These are phyloP conservation scores for Muntiacus muntjak DNA, from an alignment of 2,113 vertebrate genomes.

Conservation along the genomic window DNA sequence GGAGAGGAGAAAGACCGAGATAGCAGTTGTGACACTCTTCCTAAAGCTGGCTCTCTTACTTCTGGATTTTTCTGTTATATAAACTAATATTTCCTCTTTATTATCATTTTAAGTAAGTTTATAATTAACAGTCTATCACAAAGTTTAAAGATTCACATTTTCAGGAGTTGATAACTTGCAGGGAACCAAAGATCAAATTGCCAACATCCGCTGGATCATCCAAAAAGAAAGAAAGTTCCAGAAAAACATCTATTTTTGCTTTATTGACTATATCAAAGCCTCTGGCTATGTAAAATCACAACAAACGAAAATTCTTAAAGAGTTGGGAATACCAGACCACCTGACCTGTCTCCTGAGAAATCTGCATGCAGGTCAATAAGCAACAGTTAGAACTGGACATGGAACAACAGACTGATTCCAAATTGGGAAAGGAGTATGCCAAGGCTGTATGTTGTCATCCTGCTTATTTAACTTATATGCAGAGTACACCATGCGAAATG, in stretches of 20 bases:
- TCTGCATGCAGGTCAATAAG: background rate
- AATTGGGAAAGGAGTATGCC: background rate
- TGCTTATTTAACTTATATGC: background rate
- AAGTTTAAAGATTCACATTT: background rate
- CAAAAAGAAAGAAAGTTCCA: background rate
- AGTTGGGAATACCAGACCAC: background rate
- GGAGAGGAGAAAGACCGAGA: accelerated
- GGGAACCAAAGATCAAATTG: background rate
- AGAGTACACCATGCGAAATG: background rate
- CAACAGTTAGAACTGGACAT: background rate
- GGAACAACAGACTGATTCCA: background rate
- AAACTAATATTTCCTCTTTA: background rate
- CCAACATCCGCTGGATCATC: background rate
- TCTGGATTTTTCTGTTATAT: background rate
- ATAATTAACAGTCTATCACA: background rate
- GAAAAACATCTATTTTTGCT: background rate
- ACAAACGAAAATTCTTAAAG: background rate
- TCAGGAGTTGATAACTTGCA: background rate
- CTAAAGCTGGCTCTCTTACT: background rate
- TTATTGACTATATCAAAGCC: background rate
- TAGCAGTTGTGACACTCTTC: background rate
- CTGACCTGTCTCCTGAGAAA: background rate
- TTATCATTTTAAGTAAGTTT: background rate
- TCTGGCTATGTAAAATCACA: background rate
- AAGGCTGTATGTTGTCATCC: background rate